A percentile compares a stretch with the other conserved stretches of the same genome.
phyloP scores from a whole-genome alignment of 2,113 vertebrate genomes.

The Phylloscopus whistleri region DNA sequence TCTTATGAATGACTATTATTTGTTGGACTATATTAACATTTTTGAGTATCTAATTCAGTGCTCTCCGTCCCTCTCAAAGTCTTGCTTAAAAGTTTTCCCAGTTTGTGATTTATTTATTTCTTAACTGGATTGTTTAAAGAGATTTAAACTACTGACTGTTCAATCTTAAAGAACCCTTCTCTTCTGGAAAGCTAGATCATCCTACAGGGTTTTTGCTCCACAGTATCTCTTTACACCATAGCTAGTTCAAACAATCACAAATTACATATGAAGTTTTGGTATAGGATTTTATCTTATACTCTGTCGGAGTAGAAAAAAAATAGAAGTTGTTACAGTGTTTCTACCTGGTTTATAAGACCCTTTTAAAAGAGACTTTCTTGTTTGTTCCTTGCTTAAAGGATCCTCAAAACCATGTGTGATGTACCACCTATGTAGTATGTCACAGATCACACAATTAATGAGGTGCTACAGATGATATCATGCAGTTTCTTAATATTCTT shows the following conservation, averaged over 20 bases:
- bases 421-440: background rate
- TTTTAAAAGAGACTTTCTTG: background rate
- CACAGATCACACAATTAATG: background rate
- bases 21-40: background rate
- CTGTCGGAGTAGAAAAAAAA: background rate
- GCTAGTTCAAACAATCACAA: background rate
- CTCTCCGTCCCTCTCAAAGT: background rate
- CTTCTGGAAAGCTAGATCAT: background rate
- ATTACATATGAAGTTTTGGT: background rate
- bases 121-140: background rate
- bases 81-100: background rate
- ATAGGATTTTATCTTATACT: background rate
- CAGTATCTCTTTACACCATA: background rate
- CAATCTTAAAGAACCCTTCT: background rate
- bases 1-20: background rate
- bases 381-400: background rate
- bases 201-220: background rate
- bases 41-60: background rate
- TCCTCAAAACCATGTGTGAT: background rate
- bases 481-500: background rate
- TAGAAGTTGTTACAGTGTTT: background rate
- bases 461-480: background rate
- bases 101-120: background rate
- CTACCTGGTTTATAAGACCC: background rate
- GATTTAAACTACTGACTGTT: background rate